phyloP scores from a whole-genome alignment of 2,113 vertebrate genomes.

The Phaethornis superciliosus region DNA sequence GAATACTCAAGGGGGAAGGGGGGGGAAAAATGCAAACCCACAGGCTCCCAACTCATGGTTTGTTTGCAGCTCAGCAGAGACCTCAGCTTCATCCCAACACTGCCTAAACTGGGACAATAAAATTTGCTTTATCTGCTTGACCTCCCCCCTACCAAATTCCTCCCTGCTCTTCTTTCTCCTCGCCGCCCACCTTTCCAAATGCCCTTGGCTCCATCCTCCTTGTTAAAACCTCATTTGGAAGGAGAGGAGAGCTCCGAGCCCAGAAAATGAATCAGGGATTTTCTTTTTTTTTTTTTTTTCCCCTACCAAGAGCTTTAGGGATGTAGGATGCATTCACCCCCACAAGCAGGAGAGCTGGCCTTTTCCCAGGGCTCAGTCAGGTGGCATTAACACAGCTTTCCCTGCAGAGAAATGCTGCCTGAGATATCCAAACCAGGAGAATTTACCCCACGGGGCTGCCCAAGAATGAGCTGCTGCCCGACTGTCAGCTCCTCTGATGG shows the following conservation, averaged over 20 bases:
- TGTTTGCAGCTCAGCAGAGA: neutral
- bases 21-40: neutral
- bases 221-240: neutral
- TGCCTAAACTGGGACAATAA: neutral
- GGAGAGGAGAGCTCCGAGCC: neutral
- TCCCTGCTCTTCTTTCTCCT: neutral
- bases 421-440: neutral
- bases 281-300: too few species aligned
- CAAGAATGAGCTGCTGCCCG: neutral
- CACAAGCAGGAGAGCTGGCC: neutral
- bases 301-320: neutral
- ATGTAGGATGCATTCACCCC: slow-evolving; percentile 29
- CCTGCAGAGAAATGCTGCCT: neutral
- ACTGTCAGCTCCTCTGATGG: neutral
- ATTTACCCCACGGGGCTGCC: neutral
- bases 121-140: neutral
- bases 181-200: neutral
- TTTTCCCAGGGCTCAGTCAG: slow-evolving; percentile 6
- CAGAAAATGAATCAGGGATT: slow-evolving; percentile 33
- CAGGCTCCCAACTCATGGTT: neutral
- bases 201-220: slow-evolving; percentile 20
- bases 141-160: neutral
- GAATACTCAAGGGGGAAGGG: too few species aligned
- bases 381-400: neutral
- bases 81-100: neutral